Evolutionary conservation across 2,888 invertebrate species (phyloP).

Genomic region (Tipula lateralis): DNA sequence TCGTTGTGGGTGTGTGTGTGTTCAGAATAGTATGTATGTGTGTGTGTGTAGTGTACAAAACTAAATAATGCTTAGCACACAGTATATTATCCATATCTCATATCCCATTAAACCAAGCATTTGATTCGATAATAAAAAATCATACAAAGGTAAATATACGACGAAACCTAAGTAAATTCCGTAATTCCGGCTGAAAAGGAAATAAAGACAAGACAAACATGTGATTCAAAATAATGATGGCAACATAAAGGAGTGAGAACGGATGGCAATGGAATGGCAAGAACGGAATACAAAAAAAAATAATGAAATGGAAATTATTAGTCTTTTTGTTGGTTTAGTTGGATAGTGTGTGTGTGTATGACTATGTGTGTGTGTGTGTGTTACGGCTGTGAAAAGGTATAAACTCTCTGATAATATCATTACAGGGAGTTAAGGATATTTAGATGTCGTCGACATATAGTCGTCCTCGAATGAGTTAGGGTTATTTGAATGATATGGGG

Average conservation of each 20-base stretch:
- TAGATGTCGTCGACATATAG: neutral
- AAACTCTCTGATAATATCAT: neutral
- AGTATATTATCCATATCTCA: neutral
- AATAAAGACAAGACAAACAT: constrained; percentile 24
- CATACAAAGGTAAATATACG: constrained; percentile 13
- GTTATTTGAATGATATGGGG: neutral
- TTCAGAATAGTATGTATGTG: no score
- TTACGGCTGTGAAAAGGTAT: neutral
- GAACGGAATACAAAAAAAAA: no score
- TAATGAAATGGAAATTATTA: no score
- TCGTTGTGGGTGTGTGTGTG: neutral
- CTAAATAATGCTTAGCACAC: constrained; percentile 12
- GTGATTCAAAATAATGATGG: constrained; percentile 19
- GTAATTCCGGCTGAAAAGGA: constrained; percentile 19
- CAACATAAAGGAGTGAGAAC: neutral
- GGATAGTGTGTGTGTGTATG: neutral
- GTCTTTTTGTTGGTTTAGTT: neutral
- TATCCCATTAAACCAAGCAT: constrained; percentile 19
- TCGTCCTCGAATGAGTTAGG: neutral
- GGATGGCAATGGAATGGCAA: neutral
- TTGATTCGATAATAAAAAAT: neutral
- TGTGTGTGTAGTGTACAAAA: neutral
- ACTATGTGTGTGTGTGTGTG: neutral
- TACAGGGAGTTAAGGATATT: neutral
- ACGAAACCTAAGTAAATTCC: neutral